These are phyloP conservation scores for Phataginus tricuspis DNA, from an alignment of 2,797 vertebrate species.

Conservation along the genomic window DNA sequence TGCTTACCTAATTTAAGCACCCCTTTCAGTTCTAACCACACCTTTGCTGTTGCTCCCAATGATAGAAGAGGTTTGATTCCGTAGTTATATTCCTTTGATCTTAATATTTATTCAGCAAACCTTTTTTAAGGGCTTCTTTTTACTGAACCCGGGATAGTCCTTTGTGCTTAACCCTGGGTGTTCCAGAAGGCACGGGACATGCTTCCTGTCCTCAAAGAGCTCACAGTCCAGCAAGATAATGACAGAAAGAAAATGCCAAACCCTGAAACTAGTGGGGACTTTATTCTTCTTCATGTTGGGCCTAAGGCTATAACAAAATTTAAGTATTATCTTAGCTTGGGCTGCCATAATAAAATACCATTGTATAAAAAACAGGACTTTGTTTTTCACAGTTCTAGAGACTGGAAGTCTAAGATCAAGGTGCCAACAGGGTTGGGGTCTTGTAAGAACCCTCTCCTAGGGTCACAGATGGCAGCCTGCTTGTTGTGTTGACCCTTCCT, in stretches of 20 bases:
- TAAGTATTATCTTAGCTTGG: not conserved
- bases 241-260: not conserved
- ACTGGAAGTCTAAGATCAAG: not conserved
- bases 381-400: not conserved
- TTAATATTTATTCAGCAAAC: conserved; percentile 8
- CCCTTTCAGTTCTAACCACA: not conserved
- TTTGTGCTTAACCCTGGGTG: not conserved
- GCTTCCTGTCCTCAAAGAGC: not conserved
- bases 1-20: not conserved
- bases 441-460: not conserved
- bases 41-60: not conserved
- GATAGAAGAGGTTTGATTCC: not conserved
- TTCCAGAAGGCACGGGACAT: not conserved
- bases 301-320: not conserved
- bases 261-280: not conserved
- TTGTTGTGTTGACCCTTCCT: not conserved
- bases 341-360: not conserved
- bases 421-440: not conserved
- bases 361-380: not conserved
- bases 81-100: not conserved
- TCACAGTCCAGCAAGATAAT: not conserved
- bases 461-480: not conserved
- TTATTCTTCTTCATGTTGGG: not conserved
- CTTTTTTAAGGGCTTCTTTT: not conserved
- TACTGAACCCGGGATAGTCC: not conserved